Conservation (phyloP, 2,797 vertebrate genomes). For the Hippopotamyrus pictus region DNA sequence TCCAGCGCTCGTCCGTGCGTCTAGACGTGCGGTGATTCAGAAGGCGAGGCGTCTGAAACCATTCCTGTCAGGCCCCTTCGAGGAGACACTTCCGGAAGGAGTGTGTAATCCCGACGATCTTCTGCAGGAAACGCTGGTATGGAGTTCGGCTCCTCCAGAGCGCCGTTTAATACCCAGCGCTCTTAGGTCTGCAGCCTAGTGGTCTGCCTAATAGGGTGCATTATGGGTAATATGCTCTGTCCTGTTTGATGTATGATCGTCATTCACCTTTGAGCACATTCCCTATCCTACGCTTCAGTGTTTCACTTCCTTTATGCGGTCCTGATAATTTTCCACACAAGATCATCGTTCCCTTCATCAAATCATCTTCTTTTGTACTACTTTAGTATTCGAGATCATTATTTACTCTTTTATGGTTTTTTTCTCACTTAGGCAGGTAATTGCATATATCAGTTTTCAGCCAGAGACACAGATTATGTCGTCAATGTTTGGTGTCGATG, state of each 20-base stretch:
- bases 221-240: neutral
- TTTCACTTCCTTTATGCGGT: neutral
- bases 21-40: neutral
- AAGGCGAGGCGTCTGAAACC: neutral
- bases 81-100: neutral
- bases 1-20: neutral
- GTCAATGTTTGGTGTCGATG: neutral
- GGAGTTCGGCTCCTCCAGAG: neutral
- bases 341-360: neutral
- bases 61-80: neutral
- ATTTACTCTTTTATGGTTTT: conserved; percentile 6
- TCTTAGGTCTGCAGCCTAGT: neutral
- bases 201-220: neutral
- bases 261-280: neutral
- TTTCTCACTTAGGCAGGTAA: neutral
- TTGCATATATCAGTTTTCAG: conserved; percentile 1
- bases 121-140: neutral
- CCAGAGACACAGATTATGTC: neutral
- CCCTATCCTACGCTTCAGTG: neutral
- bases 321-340: neutral
- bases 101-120: too few relatives aligned
- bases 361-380: neutral
- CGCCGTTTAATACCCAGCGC: neutral
- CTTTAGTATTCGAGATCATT: neutral
- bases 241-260: neutral